phyloP scores from a whole-genome alignment of 2,797 vertebrate species.

The Acanthurus tractus region DNA sequence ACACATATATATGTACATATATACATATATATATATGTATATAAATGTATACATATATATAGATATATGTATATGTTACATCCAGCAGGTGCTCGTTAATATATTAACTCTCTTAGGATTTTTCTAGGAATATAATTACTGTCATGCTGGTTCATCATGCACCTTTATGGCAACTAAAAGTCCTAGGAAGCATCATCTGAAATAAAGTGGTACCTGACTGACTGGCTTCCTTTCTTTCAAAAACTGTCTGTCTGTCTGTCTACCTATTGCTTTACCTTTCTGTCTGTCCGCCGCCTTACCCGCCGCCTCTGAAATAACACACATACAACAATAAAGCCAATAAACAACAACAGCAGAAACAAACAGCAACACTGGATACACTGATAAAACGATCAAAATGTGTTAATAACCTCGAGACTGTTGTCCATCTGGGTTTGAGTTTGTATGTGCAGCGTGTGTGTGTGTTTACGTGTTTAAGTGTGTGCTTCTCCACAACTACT shows the following conservation, averaged over 20 bases:
- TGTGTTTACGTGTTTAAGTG: background rate
- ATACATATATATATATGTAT: too few species aligned
- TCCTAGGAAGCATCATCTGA: background rate
- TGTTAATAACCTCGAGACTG: background rate
- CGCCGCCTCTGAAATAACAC: slow-evolving; percentile 83
- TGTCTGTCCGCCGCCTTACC: slow-evolving; percentile 80
- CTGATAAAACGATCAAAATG: background rate
- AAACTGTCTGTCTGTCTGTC: slow-evolving; percentile 32
- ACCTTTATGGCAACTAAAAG: background rate
- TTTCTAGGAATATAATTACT: background rate
- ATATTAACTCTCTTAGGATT: background rate
- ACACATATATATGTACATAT: too few species aligned
- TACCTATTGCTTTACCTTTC: slow-evolving; percentile 80
- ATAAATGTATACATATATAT: too few species aligned
- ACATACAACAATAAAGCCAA: slow-evolving; percentile 76
- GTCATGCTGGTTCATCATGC: slow-evolving; percentile 13
- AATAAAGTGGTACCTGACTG: background rate
- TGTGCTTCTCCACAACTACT: background rate
- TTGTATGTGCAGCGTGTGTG: background rate
- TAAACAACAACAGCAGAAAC: slow-evolving; percentile 68
- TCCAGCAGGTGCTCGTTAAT: background rate
- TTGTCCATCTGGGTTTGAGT: background rate
- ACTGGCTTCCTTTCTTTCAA: slow-evolving; percentile 57
- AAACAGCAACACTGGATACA: slow-evolving; percentile 51
- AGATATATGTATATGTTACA: background rate